Evolutionary conservation across 2,113 vertebrate species (phyloP), one percentile per base, ranked within the genome.

Genomic region (Columba livia): DNA sequence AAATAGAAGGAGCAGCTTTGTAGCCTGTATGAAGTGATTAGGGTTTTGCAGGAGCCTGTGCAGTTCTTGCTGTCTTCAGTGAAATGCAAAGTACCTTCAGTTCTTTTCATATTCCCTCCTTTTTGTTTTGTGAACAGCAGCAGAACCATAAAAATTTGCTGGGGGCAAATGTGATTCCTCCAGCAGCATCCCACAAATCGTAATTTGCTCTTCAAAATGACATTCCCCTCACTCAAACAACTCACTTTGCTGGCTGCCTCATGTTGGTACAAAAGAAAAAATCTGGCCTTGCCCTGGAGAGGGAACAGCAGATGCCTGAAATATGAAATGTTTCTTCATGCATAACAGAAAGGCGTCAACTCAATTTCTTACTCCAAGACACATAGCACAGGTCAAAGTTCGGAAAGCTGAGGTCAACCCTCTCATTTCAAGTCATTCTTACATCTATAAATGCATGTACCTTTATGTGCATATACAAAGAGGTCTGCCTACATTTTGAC

Each of bases 1-100:
- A 29, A 90, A 85, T 15, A 60, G 94, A 88, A 90, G 83, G 73
- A 95, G 36, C 89, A 82, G 94, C 78, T 67, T 19, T 92, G 72
- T 56, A 56, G 88, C 17, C 62, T 34, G 50, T 31, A 78, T 1
- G 29, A 77, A 79, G 90, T 32, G 65, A 86, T 88, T 42, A 62
- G 82, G 64, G 56, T 69, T 93, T 12, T 19, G 6, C 66, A 36
- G 81, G 53, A 75, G 85, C 54, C 11, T 12, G 5, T 24, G 40
- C 47, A 47, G 44, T 12, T 81, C 28, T 62, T 23, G n/a, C 7
- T 53, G 61, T 8, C 25, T 56, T 67, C 34, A 44, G 34, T 47
- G 78, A 71, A 89, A 70, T 36, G 26, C 36, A 9, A 72, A 61
- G 14, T 28, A 18, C 9, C 19, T 57, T 69, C 40, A 20, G 15